Evolutionary conservation across 2,888 invertebrate species (phyloP).

Genomic region (Cheilosia grossa): DNA sequence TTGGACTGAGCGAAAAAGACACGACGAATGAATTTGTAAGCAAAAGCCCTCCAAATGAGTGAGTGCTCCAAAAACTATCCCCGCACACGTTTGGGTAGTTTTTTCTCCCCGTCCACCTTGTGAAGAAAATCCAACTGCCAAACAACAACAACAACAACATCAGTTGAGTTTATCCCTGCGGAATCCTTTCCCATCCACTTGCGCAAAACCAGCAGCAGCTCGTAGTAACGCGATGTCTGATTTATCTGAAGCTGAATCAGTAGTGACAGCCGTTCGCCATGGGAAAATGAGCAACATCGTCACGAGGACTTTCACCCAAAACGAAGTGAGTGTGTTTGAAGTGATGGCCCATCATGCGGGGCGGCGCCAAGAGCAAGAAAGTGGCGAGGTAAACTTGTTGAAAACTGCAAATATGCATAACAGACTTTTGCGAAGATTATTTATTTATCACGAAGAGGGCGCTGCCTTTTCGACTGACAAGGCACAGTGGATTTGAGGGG

Average conservation of each 20-base stretch:
- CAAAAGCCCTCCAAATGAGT: conserved; percentile 24
- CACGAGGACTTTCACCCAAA: conserved; percentile 5
- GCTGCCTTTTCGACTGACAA: conserved; percentile 3
- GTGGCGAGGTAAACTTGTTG: conserved; percentile 53
- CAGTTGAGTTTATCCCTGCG: neutral
- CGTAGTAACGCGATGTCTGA: conserved; percentile 28
- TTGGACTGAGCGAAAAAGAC: neutral
- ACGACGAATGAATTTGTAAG: conserved; percentile 11
- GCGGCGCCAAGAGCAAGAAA: conserved; percentile 28
- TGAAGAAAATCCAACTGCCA: conserved; percentile 5
- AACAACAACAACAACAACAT: neutral
- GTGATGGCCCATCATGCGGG: conserved; percentile 4
- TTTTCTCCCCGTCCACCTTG: conserved; percentile 8
- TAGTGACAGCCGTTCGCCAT: conserved; percentile 32
- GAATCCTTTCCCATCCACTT: neutral
- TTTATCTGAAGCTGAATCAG: conserved; percentile 49
- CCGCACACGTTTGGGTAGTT: conserved; percentile 37
- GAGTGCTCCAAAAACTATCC: conserved; percentile 36
- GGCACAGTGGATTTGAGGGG: neutral
- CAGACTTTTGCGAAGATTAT: conserved; percentile 48
- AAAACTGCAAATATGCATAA: conserved; percentile 65
- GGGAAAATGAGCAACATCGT: conserved; percentile 27
- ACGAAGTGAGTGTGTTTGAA: conserved; percentile 38
- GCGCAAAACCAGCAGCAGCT: neutral
- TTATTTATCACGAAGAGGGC: conserved; percentile 36